Conservation (phyloP, 2,888 invertebrate species). For the Cataglyphis albicans region DNA sequence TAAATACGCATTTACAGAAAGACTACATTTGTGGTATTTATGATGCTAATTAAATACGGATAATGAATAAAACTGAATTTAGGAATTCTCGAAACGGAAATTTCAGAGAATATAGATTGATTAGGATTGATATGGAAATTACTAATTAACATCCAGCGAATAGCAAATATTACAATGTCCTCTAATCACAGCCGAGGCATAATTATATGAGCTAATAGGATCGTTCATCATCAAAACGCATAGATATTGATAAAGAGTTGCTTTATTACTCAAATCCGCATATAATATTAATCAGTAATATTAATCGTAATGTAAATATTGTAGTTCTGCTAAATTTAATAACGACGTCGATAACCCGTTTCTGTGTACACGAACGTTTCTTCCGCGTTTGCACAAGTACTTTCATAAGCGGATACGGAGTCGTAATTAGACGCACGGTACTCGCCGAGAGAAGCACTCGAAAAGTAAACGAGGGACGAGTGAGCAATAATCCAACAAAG, state of each 20-base stretch:
- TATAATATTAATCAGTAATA: conserved; percentile 50
- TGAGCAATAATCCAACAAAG: conserved; percentile 54
- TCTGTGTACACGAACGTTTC: conserved; percentile 16
- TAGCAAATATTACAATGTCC: conserved; percentile 23
- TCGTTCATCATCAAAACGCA: conserved; percentile 28
- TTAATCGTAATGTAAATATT: conserved; percentile 51
- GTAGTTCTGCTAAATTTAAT: conserved; percentile 50
- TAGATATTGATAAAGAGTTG: conserved; percentile 1
- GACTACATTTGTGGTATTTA: background rate
- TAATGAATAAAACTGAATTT: background rate
- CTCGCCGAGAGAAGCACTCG: conserved; percentile 45
- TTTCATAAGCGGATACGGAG: conserved; percentile 53
- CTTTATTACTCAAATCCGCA: conserved; percentile 38
- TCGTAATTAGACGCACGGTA: conserved; percentile 51
- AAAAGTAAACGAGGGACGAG: conserved; percentile 55
- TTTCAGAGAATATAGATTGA: conserved; percentile 9
- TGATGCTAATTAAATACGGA: background rate
- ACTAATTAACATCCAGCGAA: conserved; percentile 16
- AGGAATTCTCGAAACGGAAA: background rate
- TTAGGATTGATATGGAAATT: conserved; percentile 9
- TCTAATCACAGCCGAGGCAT: background rate
- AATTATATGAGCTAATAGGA: conserved; percentile 33
- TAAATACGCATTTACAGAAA: background rate
- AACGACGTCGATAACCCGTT: conserved; percentile 50
- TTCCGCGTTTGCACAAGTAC: conserved; percentile 49